A percentile compares a stretch with the other conserved stretches of the same genome.
phyloP scores from a whole-genome alignment of 2,113 vertebrate species.

The Atherinomorus stipes region DNA sequence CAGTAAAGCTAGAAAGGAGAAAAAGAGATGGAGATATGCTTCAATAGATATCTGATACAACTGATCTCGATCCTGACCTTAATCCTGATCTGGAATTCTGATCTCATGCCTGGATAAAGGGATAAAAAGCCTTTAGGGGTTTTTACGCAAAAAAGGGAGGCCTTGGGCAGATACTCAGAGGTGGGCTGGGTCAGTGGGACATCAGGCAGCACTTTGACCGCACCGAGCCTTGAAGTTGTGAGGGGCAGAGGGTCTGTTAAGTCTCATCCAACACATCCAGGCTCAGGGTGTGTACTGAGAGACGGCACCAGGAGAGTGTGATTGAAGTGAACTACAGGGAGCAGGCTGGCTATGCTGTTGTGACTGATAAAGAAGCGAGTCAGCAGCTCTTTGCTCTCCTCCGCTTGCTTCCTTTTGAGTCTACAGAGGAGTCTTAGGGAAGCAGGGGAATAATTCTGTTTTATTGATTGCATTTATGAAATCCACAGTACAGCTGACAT shows the following conservation, averaged over 20 bases:
- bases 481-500: conserved; percentile 16
- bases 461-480: conserved; percentile 24
- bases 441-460: conserved; percentile 11
- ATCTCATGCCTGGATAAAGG: conserved; percentile 70
- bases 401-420: conserved; percentile 29
- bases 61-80: conserved; percentile 64
- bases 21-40: conserved; percentile 58
- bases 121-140: conserved; percentile 57
- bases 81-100: conserved; percentile 73
- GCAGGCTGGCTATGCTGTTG: conserved; percentile 41
- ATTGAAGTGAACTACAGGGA: conserved; percentile 67
- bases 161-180: conserved; percentile 53
- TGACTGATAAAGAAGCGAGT: conserved; percentile 56
- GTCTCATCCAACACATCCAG: conserved; percentile 56
- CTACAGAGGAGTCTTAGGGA: conserved; percentile 3
- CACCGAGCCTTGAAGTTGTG: conserved; percentile 66
- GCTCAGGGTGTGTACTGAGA: conserved; percentile 50
- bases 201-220: conserved; percentile 69
- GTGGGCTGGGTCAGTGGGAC: conserved; percentile 58
- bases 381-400: conserved; percentile 34
- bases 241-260: conserved; percentile 50
- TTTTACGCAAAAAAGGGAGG: conserved; percentile 46
- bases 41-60: conserved; percentile 65
- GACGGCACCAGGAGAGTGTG: conserved; percentile 34
- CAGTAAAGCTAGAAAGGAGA: conserved; percentile 46